Evolutionary conservation across 2,797 vertebrate genomes (phyloP).

Genomic region (Sebastolobus altivelis): DNA sequence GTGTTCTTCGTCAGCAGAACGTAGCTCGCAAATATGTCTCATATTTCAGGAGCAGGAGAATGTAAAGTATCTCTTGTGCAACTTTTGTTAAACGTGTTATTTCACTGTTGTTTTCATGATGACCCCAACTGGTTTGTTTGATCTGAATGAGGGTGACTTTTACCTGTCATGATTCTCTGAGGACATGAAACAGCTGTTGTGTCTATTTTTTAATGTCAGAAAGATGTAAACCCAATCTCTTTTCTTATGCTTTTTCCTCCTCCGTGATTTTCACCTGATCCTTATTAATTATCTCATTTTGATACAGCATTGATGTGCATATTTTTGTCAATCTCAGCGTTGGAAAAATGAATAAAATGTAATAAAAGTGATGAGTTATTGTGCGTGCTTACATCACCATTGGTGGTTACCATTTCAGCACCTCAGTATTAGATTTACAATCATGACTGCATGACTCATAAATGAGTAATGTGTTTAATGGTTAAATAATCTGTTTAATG

Average conservation of each 20-base stretch:
- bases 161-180: not conserved
- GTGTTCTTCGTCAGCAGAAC: constrained; percentile 79
- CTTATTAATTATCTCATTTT: not conserved
- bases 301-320: not conserved
- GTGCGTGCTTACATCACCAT: not conserved
- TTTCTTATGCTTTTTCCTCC: not conserved
- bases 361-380: not conserved
- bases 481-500: not conserved
- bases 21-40: constrained; percentile 42
- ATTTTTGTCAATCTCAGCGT: not conserved
- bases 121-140: not conserved
- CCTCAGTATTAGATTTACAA: not conserved
- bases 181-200: not conserved
- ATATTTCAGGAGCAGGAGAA: not conserved
- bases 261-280: not conserved
- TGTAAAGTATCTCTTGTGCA: not conserved
- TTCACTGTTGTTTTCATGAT: not conserved
- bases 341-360: constrained; percentile 11
- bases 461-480: not conserved
- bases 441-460: not conserved
- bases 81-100: not conserved
- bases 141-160: not conserved
- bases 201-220: not conserved
- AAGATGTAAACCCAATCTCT: not conserved
- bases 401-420: not conserved